phyloP scores from a whole-genome alignment of 2,797 vertebrate genomes.

The Pangasius macronema region DNA sequence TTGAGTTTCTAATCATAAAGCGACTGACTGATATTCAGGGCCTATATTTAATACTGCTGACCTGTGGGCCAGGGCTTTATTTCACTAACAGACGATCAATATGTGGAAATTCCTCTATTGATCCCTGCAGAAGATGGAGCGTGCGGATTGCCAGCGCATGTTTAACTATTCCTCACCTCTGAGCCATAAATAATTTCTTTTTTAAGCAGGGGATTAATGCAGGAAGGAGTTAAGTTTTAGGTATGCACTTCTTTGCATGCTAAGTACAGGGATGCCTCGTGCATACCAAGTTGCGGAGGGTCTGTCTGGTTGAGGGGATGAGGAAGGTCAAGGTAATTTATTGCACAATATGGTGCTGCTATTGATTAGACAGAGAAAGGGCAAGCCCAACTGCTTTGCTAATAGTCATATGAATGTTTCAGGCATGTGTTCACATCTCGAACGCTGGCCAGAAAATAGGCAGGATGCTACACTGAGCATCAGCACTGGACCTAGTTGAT shows the following conservation, averaged over 20 bases:
- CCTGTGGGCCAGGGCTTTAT: constrained; percentile 59
- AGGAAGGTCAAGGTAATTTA: constrained; percentile 61
- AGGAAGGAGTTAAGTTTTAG: constrained; percentile 53
- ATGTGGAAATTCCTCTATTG: constrained; percentile 72
- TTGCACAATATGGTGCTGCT: constrained; percentile 60
- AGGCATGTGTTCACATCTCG: constrained; percentile 46
- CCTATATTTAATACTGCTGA: constrained; percentile 67
- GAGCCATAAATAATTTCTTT: constrained; percentile 56
- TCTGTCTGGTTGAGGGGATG: constrained; percentile 45
- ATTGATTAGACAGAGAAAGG: constrained; percentile 58
- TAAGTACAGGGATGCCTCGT: constrained; percentile 38
- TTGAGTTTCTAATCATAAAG: constrained; percentile 48
- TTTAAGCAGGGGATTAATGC: constrained; percentile 49
- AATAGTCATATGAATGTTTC: constrained; percentile 60
- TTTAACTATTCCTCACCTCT: constrained; percentile 51
- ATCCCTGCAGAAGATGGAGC: constrained; percentile 61
- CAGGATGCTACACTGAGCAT: neutral
- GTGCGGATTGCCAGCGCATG: constrained; percentile 55
- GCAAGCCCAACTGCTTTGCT: constrained; percentile 58
- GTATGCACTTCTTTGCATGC: constrained; percentile 40
- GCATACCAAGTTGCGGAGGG: constrained; percentile 10
- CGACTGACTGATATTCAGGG: constrained; percentile 53
- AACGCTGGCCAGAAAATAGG: constrained; percentile 32
- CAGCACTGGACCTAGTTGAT: constrained; percentile 20
- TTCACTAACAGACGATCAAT: constrained; percentile 66